Percentiles rank a stretch among this genome's conserved stretches.
Conservation (phyloP, 2,797 vertebrate species). For the Rallus crepitans region DNA sequence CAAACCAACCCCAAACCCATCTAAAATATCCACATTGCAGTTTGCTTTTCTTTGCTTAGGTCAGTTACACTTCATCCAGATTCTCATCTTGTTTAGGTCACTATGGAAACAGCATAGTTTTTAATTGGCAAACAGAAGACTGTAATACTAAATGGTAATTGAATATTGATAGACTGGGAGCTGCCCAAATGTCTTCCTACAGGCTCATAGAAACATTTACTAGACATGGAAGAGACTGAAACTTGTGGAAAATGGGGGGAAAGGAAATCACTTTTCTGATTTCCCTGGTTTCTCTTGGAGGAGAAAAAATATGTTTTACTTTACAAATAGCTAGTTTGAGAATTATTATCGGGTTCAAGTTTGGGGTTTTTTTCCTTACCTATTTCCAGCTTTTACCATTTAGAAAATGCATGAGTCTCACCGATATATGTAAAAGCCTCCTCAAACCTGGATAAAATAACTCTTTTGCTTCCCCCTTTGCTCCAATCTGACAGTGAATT, state of each 20-base stretch:
- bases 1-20: background rate
- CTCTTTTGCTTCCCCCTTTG: background rate
- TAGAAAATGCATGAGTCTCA: background rate
- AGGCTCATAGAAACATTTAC: background rate
- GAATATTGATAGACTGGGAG: background rate
- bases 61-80: background rate
- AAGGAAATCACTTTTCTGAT: background rate
- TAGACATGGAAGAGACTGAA: background rate
- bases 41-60: background rate
- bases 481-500: constrained; percentile 32
- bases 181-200: background rate
- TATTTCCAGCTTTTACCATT: background rate
- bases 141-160: constrained; percentile 6
- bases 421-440: background rate
- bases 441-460: accelerated
- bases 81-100: constrained; percentile 22
- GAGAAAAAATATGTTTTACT: background rate
- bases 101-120: constrained; percentile 3
- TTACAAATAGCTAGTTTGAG: background rate
- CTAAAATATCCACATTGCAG: background rate
- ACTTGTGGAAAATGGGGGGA: background rate
- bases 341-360: background rate
- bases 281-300: background rate
- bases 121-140: constrained; percentile 9
- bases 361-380: background rate